Base-by-base conservation (phyloP, 1,140 invertebrate species). In the Temnothorax nylanderi region DNA sequence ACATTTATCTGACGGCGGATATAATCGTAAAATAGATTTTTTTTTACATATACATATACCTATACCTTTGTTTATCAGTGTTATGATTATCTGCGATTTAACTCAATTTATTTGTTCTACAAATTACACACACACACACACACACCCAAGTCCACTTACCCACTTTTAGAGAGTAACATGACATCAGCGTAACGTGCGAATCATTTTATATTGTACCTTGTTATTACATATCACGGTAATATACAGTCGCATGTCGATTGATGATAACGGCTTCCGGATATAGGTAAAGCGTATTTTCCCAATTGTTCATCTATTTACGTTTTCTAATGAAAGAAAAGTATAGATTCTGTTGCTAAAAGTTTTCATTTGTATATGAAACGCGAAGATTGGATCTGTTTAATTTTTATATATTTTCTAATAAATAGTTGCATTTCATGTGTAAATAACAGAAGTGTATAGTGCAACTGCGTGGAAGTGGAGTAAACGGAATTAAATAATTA, bases 271-370 rank as follows among this genome's bases (percentile, higher is more conserved):
- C 47, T 85, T 85, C 44, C 13, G 16, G 18, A 44, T 58, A 21
- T 60, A 74, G 18, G 32, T 62, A 7, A 71, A 74, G 11, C n/a
- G 58, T 81, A 4, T 65, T 69, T 81, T 41, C 13, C n/a, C 21
- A 74, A 47, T 67, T 87, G n/a, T 67, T 37, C 0, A 76, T 77
- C 32, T 34, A 78, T 41, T 18, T 65, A 11, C 44, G 3, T 76
- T 62, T 18, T 54, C n/a, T 51, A 78, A 49, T 37, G 11, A 65
- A 89, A 47, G 6, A 32, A 47, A 58, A 54, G 26, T 85, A 26
- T n/a, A 41, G 34, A 76, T 37, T 37, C 62, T 87, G 75, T 87
- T 87, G 75, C 60, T 60, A 90, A 85, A 90, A 88, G 37, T 81
- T 75, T 56, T 13, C 8, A 51, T 76, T 80, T 89, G 58, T 84